Evolutionary conservation across 2,113 vertebrate species (phyloP).

Genomic region (Phylloscopus trochilus): DNA sequence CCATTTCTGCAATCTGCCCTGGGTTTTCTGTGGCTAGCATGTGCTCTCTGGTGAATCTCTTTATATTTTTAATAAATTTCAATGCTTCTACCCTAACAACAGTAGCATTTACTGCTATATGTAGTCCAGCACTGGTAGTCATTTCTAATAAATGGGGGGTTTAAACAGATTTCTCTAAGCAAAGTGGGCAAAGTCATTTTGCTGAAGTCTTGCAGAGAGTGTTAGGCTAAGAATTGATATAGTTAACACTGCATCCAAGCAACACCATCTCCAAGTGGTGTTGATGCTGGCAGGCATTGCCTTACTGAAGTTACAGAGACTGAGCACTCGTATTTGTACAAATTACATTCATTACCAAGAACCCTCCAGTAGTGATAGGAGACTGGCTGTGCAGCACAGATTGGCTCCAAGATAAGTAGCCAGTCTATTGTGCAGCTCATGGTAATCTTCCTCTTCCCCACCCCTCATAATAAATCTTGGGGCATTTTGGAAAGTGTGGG

Average conservation of each 20-base stretch:
- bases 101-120: neutral
- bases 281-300: slow-evolving; percentile 36
- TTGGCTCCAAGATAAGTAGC: slow-evolving; percentile 53
- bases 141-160: neutral
- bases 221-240: slow-evolving; percentile 24
- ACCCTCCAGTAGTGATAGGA: slow-evolving; percentile 55
- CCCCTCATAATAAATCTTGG: slow-evolving; percentile 56
- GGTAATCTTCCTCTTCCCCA: slow-evolving; percentile 24
- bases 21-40: slow-evolving; percentile 9
- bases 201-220: slow-evolving; percentile 35
- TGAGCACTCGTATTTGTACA: slow-evolving; percentile 35
- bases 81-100: neutral
- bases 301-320: slow-evolving; percentile 42
- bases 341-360: slow-evolving; percentile 50
- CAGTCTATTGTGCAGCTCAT: slow-evolving; percentile 23
- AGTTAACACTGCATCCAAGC: slow-evolving; percentile 39
- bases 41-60: slow-evolving; percentile 14
- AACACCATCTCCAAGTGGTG: slow-evolving; percentile 40
- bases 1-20: slow-evolving; percentile 18
- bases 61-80: neutral
- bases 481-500: slow-evolving; percentile 36
- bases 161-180: slow-evolving; percentile 52
- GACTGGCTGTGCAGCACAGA: slow-evolving; percentile 28
- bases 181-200: slow-evolving; percentile 28
- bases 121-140: neutral